Evolutionary conservation across 2,113 vertebrate genomes (phyloP), one percentile per base, ranked within the genome.

Genomic region (Chamaetylas fuelleborni): DNA sequence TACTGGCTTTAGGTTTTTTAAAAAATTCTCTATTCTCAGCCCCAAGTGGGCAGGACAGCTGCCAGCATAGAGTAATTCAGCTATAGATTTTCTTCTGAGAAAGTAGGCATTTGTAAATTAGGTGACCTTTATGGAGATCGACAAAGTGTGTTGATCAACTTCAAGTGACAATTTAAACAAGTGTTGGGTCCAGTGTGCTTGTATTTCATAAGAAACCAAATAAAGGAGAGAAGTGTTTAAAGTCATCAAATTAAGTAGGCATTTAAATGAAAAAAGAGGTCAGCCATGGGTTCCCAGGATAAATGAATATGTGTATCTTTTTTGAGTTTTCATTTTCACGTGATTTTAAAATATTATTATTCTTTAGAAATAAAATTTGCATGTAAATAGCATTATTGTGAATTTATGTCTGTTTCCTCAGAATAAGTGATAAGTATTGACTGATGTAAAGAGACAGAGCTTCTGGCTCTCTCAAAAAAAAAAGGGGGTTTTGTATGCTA

Each of bases 121-220:
- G 67, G 23, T 98, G 96, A 97, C 97, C 97, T 98, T 98, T 97
- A 74, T 79, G 82, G 91, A 95, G 93, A 90, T 93, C 42, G 53
- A 94, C 94, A 57, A 72, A 90, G 72, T 96, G 84, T 94, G 94
- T 96, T 97, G 96, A 97, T 97, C 95, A 98, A 97, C 96, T 98
- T 97, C 93, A 96, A 96, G 83, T 81, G 88, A 96, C 86, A 77
- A 61, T 95, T 92, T 88, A 87, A 94, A 85, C 42, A 92, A 92
- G 70, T 91, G 67, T 86, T 87, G 61, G 67, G 57, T 96, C 72
- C n/a, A 26, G 73, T 93, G 78, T 95, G 61, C 90, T 96, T 97
- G 83, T 73, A 76, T 96, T 96, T 97, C 80, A 58, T 56, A 84
- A 94, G 91, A 78, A 82, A 87, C 85, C 56, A 92, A 77, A 15